phyloP scores from a whole-genome alignment of 2,113 vertebrate genomes.

The zebrafish (Danio rerio) region GRCz12tu NC_133191.1:34305501-34306000 shows the following conservation, averaged over 20 bases:
- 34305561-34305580: neutral
- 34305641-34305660: neutral
- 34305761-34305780: constrained; percentile 37
- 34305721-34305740: constrained; percentile 31
- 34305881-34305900: constrained; percentile 41
- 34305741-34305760: constrained; percentile 32
- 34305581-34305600: neutral
- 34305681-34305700: constrained; percentile 19
- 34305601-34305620: constrained; percentile 8
- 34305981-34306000: neutral
- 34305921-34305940: neutral
- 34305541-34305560: too few relatives aligned
- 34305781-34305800: constrained; percentile 42
- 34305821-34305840: constrained; percentile 31
- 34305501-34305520: too few relatives aligned
- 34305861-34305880: constrained; percentile 39
- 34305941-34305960: constrained; percentile 6
- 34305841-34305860: constrained; percentile 42
- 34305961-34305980: neutral
- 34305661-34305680: neutral
- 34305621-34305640: neutral
- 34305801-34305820: constrained; percentile 9
- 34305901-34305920: constrained; percentile 3
- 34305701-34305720: constrained; percentile 28
- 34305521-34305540: too few relatives aligned